A percentile compares a stretch with the other conserved stretches of the same genome.
Conservation (phyloP, 2,113 vertebrate species). For the Oxygymnocypris stewartii region DNA sequence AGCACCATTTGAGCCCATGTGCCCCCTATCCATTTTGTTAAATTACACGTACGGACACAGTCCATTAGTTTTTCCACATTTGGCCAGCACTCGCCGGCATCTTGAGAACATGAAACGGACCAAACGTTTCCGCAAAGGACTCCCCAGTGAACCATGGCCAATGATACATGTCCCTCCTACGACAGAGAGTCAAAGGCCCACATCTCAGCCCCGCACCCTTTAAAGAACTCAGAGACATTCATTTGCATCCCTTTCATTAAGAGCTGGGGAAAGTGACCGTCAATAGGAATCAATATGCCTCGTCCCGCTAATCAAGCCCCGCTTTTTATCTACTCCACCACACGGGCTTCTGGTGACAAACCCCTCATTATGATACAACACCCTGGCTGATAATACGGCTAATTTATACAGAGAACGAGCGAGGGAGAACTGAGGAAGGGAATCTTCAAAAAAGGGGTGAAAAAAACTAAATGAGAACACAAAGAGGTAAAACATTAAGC, state of each 20-base stretch:
- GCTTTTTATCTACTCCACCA: constrained; percentile 67
- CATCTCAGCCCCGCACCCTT: constrained; percentile 60
- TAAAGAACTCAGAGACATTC: constrained; percentile 66
- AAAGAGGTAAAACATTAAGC: constrained; percentile 42
- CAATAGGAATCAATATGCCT: constrained; percentile 78
- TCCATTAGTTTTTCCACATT: constrained; percentile 34
- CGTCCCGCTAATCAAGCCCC: constrained; percentile 71
- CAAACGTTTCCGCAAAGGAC: constrained; percentile 54
- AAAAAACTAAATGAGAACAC: constrained; percentile 1
- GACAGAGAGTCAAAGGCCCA: constrained; percentile 60
- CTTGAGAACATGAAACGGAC: constrained; percentile 44
- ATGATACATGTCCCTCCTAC: constrained; percentile 68
- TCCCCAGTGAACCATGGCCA: constrained; percentile 63
- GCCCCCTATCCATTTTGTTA: constrained; percentile 33
- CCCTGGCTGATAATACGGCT: constrained; percentile 62
- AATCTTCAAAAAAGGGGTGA: background rate
- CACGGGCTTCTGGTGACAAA: constrained; percentile 69
- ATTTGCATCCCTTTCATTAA: constrained; percentile 77
- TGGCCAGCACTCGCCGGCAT: constrained; percentile 4
- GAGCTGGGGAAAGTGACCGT: constrained; percentile 68
- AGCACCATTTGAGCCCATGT: constrained; percentile 34
- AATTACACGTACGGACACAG: constrained; percentile 38
- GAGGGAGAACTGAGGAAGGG: constrained; percentile 34
- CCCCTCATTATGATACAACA: constrained; percentile 70
- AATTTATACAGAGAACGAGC: constrained; percentile 61